These are phyloP conservation scores for Microtus oregoni DNA, from an alignment of 2,113 vertebrate species.

Conservation along the genomic window DNA sequence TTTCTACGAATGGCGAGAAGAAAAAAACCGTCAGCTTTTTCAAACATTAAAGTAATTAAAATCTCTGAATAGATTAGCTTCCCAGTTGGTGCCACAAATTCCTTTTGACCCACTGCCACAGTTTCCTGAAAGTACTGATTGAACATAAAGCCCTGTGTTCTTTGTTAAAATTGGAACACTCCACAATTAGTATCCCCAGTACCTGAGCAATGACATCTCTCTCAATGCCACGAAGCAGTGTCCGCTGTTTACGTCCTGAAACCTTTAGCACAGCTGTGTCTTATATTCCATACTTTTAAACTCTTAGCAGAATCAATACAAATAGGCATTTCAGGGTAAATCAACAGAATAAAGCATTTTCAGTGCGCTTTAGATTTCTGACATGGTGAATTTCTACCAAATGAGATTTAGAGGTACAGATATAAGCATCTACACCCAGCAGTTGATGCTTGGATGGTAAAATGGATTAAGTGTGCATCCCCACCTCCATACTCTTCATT, in stretches of 20 bases:
- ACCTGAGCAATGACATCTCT: not conserved
- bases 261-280: not conserved
- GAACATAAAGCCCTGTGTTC: not conserved
- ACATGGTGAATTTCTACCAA: not conserved
- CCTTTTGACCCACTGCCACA: not conserved
- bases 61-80: not conserved
- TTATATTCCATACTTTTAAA: not conserved
- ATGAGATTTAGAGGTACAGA: not conserved
- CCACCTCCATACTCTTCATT: not conserved
- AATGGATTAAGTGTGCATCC: too few species aligned
- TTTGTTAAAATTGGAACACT: not conserved
- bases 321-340: not conserved
- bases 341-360: not conserved
- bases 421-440: too few species aligned
- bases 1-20: not conserved
- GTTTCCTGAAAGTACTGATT: not conserved
- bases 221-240: not conserved
- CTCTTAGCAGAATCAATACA: not conserved
- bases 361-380: not conserved
- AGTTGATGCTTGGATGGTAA: not conserved
- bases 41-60: not conserved
- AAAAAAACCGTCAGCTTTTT: not conserved
- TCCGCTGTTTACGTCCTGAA: not conserved
- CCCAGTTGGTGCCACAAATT: not conserved
- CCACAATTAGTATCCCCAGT: not conserved